Evolutionary conservation across 2,888 invertebrate genomes (phyloP).

Genomic region (Entomobrya multifasciata): DNA sequence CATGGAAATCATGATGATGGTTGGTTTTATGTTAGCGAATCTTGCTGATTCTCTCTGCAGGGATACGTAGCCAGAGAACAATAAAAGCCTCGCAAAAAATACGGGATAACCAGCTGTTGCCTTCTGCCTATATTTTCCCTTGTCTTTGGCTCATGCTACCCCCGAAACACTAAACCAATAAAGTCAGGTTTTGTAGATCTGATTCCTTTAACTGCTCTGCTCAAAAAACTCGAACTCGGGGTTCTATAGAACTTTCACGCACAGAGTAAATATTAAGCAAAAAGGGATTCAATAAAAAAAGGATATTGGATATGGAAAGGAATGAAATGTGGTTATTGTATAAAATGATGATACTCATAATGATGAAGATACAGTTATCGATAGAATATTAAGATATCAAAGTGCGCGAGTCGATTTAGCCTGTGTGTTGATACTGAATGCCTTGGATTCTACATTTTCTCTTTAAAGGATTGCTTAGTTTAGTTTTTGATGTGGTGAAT

Average conservation of each 20-base stretch:
- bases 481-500: neutral
- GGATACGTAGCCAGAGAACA: too few species aligned
- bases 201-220: conserved; percentile 18
- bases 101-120: conserved; percentile 33
- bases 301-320: neutral
- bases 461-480: too few species aligned
- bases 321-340: conserved; percentile 8
- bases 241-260: neutral
- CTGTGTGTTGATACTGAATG: too few species aligned
- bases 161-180: neutral
- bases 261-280: neutral
- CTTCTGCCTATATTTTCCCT: neutral
- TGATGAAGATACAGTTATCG: neutral
- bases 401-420: too few species aligned
- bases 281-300: conserved; percentile 8
- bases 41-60: neutral
- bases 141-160: too few species aligned
- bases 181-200: neutral
- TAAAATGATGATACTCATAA: neutral
- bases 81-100: neutral
- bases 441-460: too few species aligned
- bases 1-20: conserved; percentile 25
- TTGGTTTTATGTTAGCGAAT: neutral
- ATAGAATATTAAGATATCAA: conserved; percentile 7
- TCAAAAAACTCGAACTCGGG: too few species aligned